These are phyloP conservation scores for Psettodes erumei DNA, from an alignment of 2,113 vertebrate species.

Conservation along the genomic window DNA sequence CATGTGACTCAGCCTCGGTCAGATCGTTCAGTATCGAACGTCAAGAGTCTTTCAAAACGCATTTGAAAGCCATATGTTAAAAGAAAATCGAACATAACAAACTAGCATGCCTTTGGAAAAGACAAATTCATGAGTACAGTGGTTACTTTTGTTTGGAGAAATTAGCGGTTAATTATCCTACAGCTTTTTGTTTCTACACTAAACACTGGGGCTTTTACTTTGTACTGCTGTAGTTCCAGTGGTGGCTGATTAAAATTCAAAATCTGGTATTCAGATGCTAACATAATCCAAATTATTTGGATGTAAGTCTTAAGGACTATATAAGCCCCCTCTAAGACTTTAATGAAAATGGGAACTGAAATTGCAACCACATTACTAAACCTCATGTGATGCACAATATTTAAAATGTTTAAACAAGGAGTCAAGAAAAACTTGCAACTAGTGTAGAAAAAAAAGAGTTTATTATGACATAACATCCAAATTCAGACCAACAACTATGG, in stretches of 20 bases:
- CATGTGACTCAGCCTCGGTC: constrained; percentile 63
- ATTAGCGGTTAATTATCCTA: not conserved
- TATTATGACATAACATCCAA: constrained; percentile 53
- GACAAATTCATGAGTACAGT: not conserved
- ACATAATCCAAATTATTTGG: not conserved
- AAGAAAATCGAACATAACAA: not conserved
- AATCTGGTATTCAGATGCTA: not conserved
- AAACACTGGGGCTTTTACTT: not conserved
- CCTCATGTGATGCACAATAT: not conserved
- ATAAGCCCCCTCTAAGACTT: not conserved
- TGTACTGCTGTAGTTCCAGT: no score
- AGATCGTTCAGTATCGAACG: not conserved
- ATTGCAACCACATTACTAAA: not conserved
- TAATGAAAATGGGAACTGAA: constrained; percentile 13
- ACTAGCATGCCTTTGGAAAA: not conserved
- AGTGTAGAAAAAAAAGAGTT: constrained; percentile 38
- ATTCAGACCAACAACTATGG: not conserved
- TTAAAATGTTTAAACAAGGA: not conserved
- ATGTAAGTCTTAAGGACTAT: not conserved
- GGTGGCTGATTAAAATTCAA: not conserved
- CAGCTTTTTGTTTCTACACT: not conserved
- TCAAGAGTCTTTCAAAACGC: not conserved
- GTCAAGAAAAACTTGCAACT: not conserved
- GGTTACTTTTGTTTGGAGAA: not conserved
- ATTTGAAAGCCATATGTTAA: not conserved